Percentiles rank a stretch among this genome's conserved stretches.
phyloP scores from a whole-genome alignment of 1,140 invertebrate species.

The Leguminivora glycinivorella region DNA sequence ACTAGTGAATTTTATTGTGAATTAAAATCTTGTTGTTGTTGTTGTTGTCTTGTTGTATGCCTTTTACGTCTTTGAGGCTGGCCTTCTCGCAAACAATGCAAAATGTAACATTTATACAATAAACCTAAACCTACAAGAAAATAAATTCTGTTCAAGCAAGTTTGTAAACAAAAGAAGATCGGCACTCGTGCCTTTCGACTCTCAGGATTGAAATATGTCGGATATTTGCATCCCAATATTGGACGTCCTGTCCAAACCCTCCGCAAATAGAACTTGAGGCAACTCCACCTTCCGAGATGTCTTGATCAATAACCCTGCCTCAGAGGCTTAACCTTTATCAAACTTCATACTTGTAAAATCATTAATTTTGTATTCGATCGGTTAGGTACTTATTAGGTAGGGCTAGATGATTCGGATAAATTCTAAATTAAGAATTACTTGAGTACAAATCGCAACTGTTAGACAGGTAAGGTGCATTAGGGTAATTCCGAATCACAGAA shows the following conservation, averaged over 20 bases:
- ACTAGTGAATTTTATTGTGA: too few species aligned
- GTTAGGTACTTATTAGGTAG: too few species aligned
- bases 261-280: constrained; percentile 23
- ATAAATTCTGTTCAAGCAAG: background rate
- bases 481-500: too few species aligned
- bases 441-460: too few species aligned
- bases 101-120: background rate
- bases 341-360: background rate
- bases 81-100: too few species aligned
- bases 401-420: too few species aligned
- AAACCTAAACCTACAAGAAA: background rate
- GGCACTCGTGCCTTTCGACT: background rate
- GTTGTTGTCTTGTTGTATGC: too few species aligned
- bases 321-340: too few species aligned
- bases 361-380: background rate
- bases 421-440: too few species aligned
- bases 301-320: constrained; percentile 19
- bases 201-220: constrained; percentile 24
- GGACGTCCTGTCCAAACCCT: constrained; percentile 23
- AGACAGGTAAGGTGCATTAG: too few species aligned
- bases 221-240: constrained; percentile 28
- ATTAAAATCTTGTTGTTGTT: too few species aligned
- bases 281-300: constrained; percentile 5
- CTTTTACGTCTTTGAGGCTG: too few species aligned
- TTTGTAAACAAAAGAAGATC: background rate